Base-by-base conservation (phyloP, 2,888 invertebrate species). In the Morpho achilles region DNA sequence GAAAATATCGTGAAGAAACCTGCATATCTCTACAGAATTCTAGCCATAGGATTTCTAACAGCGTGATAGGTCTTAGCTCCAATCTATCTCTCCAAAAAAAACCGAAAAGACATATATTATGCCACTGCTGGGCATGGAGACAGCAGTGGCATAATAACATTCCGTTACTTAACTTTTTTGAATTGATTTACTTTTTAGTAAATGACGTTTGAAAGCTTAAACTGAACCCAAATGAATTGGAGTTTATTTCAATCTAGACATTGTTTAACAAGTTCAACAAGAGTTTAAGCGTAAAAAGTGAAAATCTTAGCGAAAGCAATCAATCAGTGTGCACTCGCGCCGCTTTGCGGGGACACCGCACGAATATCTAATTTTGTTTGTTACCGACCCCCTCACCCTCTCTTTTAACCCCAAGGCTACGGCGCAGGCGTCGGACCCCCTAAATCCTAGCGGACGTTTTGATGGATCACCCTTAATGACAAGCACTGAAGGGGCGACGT, bases 381-480 rank as follows among this genome's bases (percentile, higher is more conserved):
- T 83, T 80, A 78, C 76, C 65, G 47, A 45, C 73, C 70, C 62
- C 59, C 63, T 32, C 66, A 61, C 65, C 68, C 69, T 70, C 70
- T 67, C 63, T 67, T 61, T 60, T 58, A 66, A 59, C 69, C 66
- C 69, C 63, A 57, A 52, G 59, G 63, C 67, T 65, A 69, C 65
- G 64, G 85, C 87, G 89, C 87, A 87, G 70, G 86, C 87, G 87
- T 79, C 78, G 76, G 73, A 76, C 82, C 79, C 90, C 89, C 90
- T 79, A 89, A 90, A 88, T 87, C 90, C 88, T 77, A 73, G 82
- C 82, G 84, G 90, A 90, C 89, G 80, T 89, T 86, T 85, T 90
- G 89, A 90, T 90, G 89, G 89, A 90, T 90, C 89, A 89, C 89
- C 90, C 89, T 86, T 89, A 90, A 90, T 89, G 90, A 89, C 90